Evolutionary conservation across 92 coral and sea anemone species (phyloP).

Genomic region (Epizoanthus fatuus): DNA sequence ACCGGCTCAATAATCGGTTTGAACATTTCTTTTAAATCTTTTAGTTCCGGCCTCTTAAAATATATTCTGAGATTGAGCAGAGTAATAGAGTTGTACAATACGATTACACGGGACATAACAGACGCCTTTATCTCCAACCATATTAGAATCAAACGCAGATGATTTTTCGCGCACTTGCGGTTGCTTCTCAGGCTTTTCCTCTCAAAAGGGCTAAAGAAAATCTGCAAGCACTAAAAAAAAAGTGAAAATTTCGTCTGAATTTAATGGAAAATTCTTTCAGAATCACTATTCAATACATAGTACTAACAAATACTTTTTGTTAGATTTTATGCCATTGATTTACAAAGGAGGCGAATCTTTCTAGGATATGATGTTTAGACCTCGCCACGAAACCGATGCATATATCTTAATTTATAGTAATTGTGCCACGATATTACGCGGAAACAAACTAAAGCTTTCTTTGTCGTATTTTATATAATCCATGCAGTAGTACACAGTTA

Average conservation of each 20-base stretch:
- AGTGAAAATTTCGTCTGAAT: neutral
- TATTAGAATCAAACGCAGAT: neutral
- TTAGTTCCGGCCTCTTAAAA: slow-evolving; percentile 46
- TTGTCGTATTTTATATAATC: no score
- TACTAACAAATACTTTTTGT: no score
- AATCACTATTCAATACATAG: no score
- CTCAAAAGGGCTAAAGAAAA: neutral
- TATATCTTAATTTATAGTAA: no score
- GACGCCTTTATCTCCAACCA: slow-evolving; percentile 11
- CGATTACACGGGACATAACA: neutral
- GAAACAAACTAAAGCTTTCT: no score
- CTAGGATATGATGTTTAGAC: no score
- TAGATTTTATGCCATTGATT: no score
- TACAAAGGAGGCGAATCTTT: no score
- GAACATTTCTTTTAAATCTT: slow-evolving; percentile 39
- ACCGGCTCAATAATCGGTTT: slow-evolving; percentile 21
- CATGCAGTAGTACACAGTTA: no score
- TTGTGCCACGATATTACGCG: no score
- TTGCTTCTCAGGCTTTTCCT: neutral
- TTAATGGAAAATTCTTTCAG: no score
- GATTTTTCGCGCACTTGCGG: neutral
- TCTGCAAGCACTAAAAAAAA: neutral
- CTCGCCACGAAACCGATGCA: no score
- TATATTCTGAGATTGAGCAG: slow-evolving; percentile 32
- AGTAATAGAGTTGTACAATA: slow-evolving; percentile 5